Evolutionary conservation across 1,140 invertebrate species (phyloP).

Genomic region (Micrasema minimum): DNA sequence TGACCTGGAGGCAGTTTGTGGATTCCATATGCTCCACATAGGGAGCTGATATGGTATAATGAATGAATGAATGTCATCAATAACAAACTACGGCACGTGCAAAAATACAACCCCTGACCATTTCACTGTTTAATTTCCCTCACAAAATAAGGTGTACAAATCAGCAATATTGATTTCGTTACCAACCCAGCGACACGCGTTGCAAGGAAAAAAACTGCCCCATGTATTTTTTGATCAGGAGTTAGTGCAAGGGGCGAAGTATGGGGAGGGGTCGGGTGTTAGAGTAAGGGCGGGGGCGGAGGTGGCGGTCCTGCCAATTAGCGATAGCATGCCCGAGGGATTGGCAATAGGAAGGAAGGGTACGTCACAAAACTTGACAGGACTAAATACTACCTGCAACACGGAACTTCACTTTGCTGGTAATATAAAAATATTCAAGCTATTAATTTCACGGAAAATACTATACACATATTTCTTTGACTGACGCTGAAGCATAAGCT

Average conservation of each 20-base stretch:
- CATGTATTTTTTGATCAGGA: slow-evolving; percentile 19
- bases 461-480: too few species aligned
- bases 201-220: slow-evolving; percentile 26
- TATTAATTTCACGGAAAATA: slow-evolving; percentile 23
- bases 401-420: slow-evolving; percentile 6
- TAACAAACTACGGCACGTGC: too few species aligned
- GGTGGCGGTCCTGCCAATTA: slow-evolving; percentile 49
- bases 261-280: not conserved
- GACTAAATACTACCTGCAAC: slow-evolving; percentile 29
- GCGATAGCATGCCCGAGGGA: slow-evolving; percentile 48
- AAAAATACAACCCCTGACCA: too few species aligned
- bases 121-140: too few species aligned
- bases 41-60: too few species aligned
- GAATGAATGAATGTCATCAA: too few species aligned
- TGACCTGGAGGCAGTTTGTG: too few species aligned
- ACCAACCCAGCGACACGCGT: slow-evolving; percentile 23
- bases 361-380: slow-evolving; percentile 27
- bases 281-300: not conserved
- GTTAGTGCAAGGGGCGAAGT: slow-evolving; percentile 34
- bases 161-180: slow-evolving; percentile 25
- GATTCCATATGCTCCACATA: too few species aligned
- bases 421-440: slow-evolving; percentile 13
- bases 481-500: too few species aligned
- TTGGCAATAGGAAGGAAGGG: slow-evolving; percentile 5
- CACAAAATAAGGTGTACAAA: slow-evolving; percentile 9